phyloP scores from a whole-genome alignment of 2,888 invertebrate genomes.

The Aphelenchoides bicaudatus region DNA sequence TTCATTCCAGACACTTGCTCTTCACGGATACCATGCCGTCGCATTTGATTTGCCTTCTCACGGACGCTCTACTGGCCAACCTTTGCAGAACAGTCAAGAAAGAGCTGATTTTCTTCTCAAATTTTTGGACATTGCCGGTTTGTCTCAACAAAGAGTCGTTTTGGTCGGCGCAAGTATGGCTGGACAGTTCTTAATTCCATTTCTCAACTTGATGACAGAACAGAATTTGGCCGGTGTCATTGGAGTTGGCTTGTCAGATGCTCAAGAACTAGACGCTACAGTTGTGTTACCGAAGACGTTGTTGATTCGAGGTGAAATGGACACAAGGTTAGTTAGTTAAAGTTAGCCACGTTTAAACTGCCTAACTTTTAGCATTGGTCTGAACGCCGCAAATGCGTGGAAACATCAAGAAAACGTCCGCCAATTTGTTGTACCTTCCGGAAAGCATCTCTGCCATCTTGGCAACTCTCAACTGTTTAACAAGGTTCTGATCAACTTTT shows the following conservation, averaged over 20 bases:
- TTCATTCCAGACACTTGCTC: slow-evolving; percentile 2
- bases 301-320: slow-evolving; percentile 15
- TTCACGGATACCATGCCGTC: slow-evolving; percentile 1
- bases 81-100: neutral
- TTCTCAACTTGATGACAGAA: slow-evolving; percentile 3
- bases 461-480: slow-evolving; percentile 6
- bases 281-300: neutral
- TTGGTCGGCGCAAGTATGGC: slow-evolving; percentile 14
- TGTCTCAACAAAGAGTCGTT: neutral
- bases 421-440: neutral
- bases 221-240: neutral
- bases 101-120: neutral
- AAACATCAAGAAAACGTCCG: slow-evolving; percentile 4
- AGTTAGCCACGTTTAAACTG: no score
- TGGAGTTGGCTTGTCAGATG: slow-evolving; percentile 13
- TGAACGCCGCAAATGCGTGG: slow-evolving; percentile 2
- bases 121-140: slow-evolving; percentile 4
- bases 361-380: no score
- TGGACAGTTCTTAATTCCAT: slow-evolving; percentile 14
- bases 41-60: slow-evolving; percentile 12
- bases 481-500: slow-evolving; percentile 4
- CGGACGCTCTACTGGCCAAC: slow-evolving; percentile 9
- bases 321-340: no score
- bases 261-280: neutral
- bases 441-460: slow-evolving; percentile 15